These are phyloP conservation scores for Condylura cristata DNA, from an alignment of 2,113 vertebrate species.

Conservation along the genomic window DNA sequence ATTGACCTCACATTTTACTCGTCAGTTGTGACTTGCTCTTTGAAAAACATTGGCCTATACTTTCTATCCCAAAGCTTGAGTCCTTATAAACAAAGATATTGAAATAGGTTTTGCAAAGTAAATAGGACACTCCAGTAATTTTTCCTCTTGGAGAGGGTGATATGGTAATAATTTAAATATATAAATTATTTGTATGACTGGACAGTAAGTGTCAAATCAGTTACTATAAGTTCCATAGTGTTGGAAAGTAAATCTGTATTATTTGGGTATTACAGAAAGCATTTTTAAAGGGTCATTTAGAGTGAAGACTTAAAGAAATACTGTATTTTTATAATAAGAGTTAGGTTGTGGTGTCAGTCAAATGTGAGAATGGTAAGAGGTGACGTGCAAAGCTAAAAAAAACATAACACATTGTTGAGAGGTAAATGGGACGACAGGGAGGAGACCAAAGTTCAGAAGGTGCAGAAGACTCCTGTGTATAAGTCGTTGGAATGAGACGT, in stretches of 20 bases:
- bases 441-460: neutral
- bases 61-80: neutral
- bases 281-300: slow-evolving; percentile 20
- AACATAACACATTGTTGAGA: neutral
- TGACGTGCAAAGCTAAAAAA: slow-evolving; percentile 29
- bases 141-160: neutral
- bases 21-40: neutral
- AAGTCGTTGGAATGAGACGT: neutral
- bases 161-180: neutral
- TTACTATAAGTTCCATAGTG: neutral
- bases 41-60: neutral
- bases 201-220: neutral
- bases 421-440: neutral
- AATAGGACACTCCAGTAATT: neutral
- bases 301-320: slow-evolving; percentile 13
- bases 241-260: neutral
- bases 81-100: neutral
- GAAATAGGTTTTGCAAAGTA: neutral
- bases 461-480: neutral
- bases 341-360: neutral
- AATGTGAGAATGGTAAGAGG: neutral
- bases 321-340: neutral
- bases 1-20: neutral
- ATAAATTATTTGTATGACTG: neutral
- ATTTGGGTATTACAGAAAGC: neutral